These are phyloP conservation scores for Rhabdophis nuchalis DNA, from an alignment of 2,797 vertebrate species.

Conservation along the genomic window DNA sequence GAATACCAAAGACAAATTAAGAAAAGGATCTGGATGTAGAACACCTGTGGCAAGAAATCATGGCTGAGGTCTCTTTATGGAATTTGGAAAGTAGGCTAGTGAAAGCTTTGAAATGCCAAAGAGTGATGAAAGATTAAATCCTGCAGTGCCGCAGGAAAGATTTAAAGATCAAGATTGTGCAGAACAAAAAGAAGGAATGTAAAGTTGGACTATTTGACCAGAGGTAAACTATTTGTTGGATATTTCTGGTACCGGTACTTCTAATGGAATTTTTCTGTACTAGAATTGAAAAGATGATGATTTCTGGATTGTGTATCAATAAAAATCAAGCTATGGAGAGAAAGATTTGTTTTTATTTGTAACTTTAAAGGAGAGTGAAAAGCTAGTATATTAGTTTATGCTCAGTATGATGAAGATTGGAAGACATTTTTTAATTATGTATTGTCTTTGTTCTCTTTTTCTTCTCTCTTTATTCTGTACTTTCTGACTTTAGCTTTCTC, in stretches of 20 bases:
- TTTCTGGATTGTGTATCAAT: not conserved
- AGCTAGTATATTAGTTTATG: not conserved
- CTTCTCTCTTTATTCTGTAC: not conserved
- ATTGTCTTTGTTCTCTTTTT: not conserved
- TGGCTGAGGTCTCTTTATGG: not conserved
- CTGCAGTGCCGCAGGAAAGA: not conserved
- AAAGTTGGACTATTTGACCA: not conserved
- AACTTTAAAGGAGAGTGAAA: not conserved
- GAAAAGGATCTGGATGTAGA: not conserved
- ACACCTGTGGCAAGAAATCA: not conserved
- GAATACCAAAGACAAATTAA: not conserved
- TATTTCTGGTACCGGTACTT: not conserved
- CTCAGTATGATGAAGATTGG: not conserved
- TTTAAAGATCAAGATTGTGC: not conserved
- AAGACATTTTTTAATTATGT: not conserved
- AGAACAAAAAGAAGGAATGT: not conserved
- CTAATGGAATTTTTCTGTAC: not conserved
- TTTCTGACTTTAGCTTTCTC: not conserved
- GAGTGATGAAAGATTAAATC: not conserved
- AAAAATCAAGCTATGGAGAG: not conserved
- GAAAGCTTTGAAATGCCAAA: not conserved
- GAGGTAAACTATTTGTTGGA: not conserved
- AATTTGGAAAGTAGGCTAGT: not conserved
- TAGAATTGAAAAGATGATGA: not conserved
- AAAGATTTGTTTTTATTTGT: not conserved